A percentile compares a stretch with the other conserved stretches of the same genome.
These are phyloP conservation scores for Anastrepha obliqua DNA, from an alignment of 1,140 invertebrate species.

Conservation along the genomic window DNA sequence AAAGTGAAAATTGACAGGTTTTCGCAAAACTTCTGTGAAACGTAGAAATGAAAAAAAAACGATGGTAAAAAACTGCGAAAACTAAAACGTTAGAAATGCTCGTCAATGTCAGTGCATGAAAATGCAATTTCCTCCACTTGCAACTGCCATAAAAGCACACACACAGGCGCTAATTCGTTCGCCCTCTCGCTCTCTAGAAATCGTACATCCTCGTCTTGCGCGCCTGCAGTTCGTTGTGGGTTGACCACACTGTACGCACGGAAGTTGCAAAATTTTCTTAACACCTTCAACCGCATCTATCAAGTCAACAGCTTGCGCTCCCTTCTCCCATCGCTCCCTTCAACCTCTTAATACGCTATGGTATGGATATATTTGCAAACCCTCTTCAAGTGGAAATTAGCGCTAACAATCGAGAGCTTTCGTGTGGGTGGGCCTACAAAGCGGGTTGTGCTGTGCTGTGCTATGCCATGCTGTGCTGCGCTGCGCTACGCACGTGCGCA, in stretches of 20 bases:
- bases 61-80: neutral
- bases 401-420: neutral
- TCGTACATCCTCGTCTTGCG: too few relatives aligned
- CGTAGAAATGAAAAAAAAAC: neutral
- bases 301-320: neutral
- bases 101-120: conserved; percentile 39
- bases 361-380: too few relatives aligned
- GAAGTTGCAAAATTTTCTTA: conserved; percentile 35
- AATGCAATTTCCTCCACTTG: conserved; percentile 44
- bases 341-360: too few relatives aligned
- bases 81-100: neutral
- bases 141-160: conserved; percentile 10
- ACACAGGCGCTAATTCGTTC: neutral
- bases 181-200: neutral
- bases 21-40: neutral
- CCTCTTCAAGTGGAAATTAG: conserved; percentile 1
- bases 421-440: neutral
- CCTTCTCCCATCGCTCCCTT: too few relatives aligned
- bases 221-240: neutral
- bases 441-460: neutral
- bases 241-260: conserved; percentile 10
- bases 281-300: neutral
- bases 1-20: neutral
- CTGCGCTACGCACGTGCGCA: neutral
- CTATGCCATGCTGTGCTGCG: neutral